Evolutionary conservation across 2,797 vertebrate genomes (phyloP).

Genomic region (Arremon aurantiirostris): DNA sequence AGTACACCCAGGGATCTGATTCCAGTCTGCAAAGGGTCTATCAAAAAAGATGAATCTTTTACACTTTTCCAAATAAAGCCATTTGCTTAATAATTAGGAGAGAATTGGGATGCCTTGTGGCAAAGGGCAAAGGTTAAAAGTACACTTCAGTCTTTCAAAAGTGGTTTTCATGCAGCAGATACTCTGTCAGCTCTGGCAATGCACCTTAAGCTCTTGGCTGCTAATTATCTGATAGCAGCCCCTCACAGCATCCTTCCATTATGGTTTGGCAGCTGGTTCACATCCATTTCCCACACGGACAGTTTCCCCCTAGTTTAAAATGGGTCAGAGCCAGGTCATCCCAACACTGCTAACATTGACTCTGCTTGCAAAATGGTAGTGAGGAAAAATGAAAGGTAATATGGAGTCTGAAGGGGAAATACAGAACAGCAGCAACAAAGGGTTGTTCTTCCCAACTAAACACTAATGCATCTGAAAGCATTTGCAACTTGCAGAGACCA

Average conservation of each 20-base stretch:
- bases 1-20: background rate
- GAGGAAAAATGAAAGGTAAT: background rate
- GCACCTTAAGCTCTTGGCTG: background rate
- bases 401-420: background rate
- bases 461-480: background rate
- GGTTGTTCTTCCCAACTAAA: background rate
- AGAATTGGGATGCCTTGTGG: background rate
- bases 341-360: background rate
- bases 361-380: background rate
- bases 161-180: background rate
- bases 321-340: background rate
- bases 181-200: background rate
- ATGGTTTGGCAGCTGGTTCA: background rate
- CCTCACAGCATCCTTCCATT: background rate
- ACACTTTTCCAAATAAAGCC: background rate
- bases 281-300: background rate
- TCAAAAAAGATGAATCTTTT: background rate
- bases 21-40: background rate
- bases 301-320: background rate
- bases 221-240: background rate
- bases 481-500: background rate
- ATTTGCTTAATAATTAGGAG: background rate
- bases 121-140: background rate
- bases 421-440: background rate
- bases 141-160: background rate